Base-by-base conservation (phyloP, 2,113 vertebrate species). In the Capricornis sumatraensis region DNA sequence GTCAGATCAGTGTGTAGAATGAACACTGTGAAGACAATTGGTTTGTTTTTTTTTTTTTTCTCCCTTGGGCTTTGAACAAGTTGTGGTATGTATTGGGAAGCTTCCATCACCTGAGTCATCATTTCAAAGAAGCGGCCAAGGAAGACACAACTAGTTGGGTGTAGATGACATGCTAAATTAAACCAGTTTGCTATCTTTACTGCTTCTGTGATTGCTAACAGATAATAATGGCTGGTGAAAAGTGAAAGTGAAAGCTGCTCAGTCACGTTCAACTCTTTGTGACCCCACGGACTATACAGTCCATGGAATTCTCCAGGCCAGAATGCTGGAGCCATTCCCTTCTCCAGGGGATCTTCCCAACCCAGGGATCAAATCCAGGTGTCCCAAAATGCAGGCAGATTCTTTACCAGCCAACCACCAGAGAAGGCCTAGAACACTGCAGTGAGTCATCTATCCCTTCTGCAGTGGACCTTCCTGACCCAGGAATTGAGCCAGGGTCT, bases 121-220 rank as follows among this genome's bases (percentile, higher is more conserved):
- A 83, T 83, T 87, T 96, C 62, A 91, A 89, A 97, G 15, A 27
- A 23, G 21, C 89, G n/a, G 19, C 17, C n/a, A 25, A 83, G 25
- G 40, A 94, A 93, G 23, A 85, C 33, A 87, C 9, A 95, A 82
- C 5, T 4, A 40, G 43, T 64, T 60, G 45, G 67, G 30, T 81
- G 4, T 23, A 40, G 30, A 14, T 64, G 33, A 47, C 17, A 36
- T 64, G 78, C 25, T 89, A 60, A 93, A 58, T 62, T 64, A 67
- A 95, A 47, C 53, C 12, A 45, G 6, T 33, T 57, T 83, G 13
- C 55, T 78, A 71, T 30, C 14, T 78, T 33, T 28, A 27, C 58
- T 45, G 62, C 84, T 86, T 3, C 15, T 78, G 30, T 17, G 25
- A 81, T 43, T 58, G 15, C 10, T 43, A 43, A 11, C 2, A 62